phyloP scores from a whole-genome alignment of 2,113 vertebrate species.

The Axis porcinus region DNA sequence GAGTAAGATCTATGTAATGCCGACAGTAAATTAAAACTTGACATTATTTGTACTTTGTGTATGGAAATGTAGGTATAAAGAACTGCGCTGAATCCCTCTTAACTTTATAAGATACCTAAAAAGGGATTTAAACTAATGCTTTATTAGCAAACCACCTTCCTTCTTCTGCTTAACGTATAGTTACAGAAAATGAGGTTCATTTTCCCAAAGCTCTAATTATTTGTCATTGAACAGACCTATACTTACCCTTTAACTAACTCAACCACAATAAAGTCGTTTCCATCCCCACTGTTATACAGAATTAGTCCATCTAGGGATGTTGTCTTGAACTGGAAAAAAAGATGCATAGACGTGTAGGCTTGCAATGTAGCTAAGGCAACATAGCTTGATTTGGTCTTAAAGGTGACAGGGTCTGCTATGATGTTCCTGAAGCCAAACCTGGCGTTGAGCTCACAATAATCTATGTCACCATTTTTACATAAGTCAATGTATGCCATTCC shows the following conservation, averaged over 20 bases:
- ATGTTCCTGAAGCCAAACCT: constrained; percentile 98
- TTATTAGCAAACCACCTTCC: background rate
- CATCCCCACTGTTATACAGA: constrained; percentile 97
- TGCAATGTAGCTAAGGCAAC: constrained; percentile 94
- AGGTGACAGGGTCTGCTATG: constrained; percentile 97
- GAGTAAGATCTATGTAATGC: background rate
- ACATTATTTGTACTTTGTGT: background rate
- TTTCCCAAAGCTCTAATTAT: background rate
- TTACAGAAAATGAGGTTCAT: background rate
- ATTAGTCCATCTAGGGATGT: constrained; percentile 97
- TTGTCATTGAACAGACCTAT: background rate
- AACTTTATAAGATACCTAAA: background rate
- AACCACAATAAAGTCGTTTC: constrained; percentile 98
- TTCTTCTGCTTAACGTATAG: background rate
- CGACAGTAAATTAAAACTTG: background rate
- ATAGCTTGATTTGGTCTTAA: constrained; percentile 98
- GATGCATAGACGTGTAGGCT: constrained; percentile 99
- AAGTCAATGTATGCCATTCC: constrained; percentile 99
- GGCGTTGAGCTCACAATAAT: constrained; percentile 98
- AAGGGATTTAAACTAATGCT: background rate
- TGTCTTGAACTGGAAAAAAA: constrained; percentile 99
- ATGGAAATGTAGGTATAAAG: background rate
- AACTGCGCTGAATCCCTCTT: background rate
- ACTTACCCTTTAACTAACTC: constrained; percentile 98
- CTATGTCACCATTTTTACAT: constrained; percentile 98